Base-by-base conservation (phyloP, 2,888 invertebrate genomes). In the Scaptomyza reducta region DNA sequence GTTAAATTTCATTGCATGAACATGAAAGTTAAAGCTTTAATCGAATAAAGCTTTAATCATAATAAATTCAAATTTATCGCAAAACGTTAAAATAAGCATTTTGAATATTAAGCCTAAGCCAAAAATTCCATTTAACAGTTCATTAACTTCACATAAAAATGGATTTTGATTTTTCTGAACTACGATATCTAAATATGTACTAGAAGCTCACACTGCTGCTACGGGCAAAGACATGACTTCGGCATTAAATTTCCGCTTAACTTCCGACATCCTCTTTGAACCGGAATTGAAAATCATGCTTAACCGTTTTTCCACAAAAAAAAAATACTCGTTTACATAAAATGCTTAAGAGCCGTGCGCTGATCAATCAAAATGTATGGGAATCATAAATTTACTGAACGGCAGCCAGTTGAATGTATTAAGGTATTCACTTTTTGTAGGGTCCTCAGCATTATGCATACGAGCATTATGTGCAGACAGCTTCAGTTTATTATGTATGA, bases 351-450 rank as follows among this genome's bases (percentile, higher is more conserved):
- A 35, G 45, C 41, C 55, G 45, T 3, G 51, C 33, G 53, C 62
- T 66, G 63, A 80, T 81, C 74, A 87, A 81, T 87, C 84, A 81
- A 60, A 78, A 56, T 75, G 46, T 53, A 55, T 47, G 47, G 53
- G 44, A 69, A 54, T 49, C 72, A 56, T 62, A 68, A 76, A 79
- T 64, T 64, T 53, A 60, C n/a, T n/a, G n/a, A 40, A 49, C 5
- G 54, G 49, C 66, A 68, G 58, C 46, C 62, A 63, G 51, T 60
- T 66, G 62, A 69, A 74, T 44, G 50, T 25, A 61, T 47, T 41
- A 55, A 46, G 56, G 33, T 53, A 40, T 27, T 42, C 9, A 1
- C 27, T 27, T 13, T 25, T 58, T 33, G 14, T 6, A 41, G 49
- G 27, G 33, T 14, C 3, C 49, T 46, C 45, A 60, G 44, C 27